Evolutionary conservation across 2,113 vertebrate species (phyloP).

Genomic region (Gavialis gangeticus): DNA sequence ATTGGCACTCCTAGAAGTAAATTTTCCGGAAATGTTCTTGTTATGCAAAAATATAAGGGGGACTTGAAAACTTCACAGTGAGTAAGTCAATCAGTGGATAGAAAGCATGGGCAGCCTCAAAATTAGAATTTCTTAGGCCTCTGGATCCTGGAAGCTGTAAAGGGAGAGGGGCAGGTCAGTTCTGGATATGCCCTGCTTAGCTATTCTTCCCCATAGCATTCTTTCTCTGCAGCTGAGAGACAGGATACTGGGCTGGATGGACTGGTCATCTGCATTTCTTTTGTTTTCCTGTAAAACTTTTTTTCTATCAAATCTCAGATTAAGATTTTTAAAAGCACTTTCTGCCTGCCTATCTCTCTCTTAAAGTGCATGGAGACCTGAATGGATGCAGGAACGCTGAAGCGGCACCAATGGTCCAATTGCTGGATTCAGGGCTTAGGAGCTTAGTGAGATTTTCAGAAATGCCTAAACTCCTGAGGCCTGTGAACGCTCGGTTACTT

Average conservation of each 20-base stretch:
- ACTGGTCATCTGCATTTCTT: neutral
- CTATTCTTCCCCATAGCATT: too few relatives aligned
- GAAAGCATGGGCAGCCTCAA: too few relatives aligned
- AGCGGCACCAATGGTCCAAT: neutral
- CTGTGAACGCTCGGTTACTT: too few relatives aligned
- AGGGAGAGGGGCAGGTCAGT: too few relatives aligned
- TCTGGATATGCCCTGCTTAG: too few relatives aligned
- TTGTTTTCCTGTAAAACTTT: neutral
- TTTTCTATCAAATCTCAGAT: neutral
- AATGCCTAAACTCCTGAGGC: neutral
- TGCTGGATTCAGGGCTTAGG: neutral
- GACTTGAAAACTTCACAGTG: too few relatives aligned
- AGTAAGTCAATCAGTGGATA: too few relatives aligned
- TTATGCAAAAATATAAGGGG: too few relatives aligned
- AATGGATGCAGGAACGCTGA: neutral
- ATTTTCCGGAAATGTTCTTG: neutral
- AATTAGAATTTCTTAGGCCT: too few relatives aligned
- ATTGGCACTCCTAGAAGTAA: neutral
- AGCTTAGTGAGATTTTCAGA: neutral
- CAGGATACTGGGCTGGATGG: too few relatives aligned
- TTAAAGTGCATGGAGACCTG: conserved; percentile 1
- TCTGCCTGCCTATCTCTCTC: neutral
- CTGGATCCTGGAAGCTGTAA: too few relatives aligned
- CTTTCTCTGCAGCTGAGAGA: too few relatives aligned
- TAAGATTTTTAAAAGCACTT: neutral